These are phyloP conservation scores for Drosophila ustulata DNA, from an alignment of 2,888 invertebrate genomes.

Conservation along the genomic window DNA sequence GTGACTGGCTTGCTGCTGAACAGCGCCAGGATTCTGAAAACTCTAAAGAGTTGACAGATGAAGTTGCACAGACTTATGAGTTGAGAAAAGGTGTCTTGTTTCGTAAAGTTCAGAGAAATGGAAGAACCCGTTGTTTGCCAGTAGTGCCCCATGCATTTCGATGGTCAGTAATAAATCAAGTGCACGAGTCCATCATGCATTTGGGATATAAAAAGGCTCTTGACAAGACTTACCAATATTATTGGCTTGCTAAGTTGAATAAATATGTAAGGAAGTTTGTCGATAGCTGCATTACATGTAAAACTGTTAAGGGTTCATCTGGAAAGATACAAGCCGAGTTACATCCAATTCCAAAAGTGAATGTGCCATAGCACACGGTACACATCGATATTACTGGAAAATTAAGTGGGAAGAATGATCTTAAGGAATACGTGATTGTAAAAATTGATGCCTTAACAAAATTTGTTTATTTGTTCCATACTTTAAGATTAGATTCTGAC, in stretches of 20 bases:
- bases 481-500: constrained; percentile 17
- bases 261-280: constrained; percentile 1
- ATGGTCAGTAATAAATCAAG: constrained; percentile 1
- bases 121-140: constrained; percentile 2
- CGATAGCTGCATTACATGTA: constrained; percentile 16
- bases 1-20: constrained; percentile 25
- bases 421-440: constrained; percentile 19
- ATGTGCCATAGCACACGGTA: constrained; percentile 14
- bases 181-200: neutral
- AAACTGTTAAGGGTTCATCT: constrained; percentile 11
- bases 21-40: constrained; percentile 8
- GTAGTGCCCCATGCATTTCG: constrained; percentile 12
- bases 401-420: constrained; percentile 15
- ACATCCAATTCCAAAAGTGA: constrained; percentile 17
- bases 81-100: constrained; percentile 9
- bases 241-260: constrained; percentile 4
- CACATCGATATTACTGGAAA: constrained; percentile 12
- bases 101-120: constrained; percentile 1
- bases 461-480: constrained; percentile 25
- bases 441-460: constrained; percentile 22
- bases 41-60: constrained; percentile 9
- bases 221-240: constrained; percentile 1
- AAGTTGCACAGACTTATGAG: constrained; percentile 10
- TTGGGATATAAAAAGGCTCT: neutral
- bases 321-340: constrained; percentile 18